These are phyloP conservation scores for Cataglyphis hispanica DNA, from an alignment of 1,140 invertebrate species.

Conservation along the genomic window DNA sequence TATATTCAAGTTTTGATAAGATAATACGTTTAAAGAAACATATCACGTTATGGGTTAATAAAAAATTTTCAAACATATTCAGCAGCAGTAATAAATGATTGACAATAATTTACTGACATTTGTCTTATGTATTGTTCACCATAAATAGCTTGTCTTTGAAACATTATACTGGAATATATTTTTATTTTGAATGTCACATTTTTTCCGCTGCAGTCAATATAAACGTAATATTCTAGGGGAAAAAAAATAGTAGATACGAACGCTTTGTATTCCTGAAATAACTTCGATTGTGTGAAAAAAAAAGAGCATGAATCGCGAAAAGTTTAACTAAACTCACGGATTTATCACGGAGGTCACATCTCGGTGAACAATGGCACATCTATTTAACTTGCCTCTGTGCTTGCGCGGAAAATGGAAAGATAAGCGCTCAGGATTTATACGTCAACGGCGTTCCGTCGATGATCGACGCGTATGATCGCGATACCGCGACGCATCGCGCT, in stretches of 20 bases:
- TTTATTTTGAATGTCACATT: background rate
- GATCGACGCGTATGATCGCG: slow-evolving; percentile 38
- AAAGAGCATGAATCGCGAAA: background rate
- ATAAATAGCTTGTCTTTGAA: too few species aligned
- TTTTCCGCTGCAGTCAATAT: background rate
- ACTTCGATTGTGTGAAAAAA: slow-evolving; percentile 9
- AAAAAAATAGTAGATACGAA: background rate
- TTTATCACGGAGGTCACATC: slow-evolving; percentile 47
- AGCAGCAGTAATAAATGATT: background rate
- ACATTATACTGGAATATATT: too few species aligned
- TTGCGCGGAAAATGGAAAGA: slow-evolving; percentile 61
- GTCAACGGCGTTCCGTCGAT: slow-evolving; percentile 57
- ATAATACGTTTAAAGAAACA: background rate
- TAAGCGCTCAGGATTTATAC: slow-evolving; percentile 59
- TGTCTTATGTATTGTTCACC: background rate
- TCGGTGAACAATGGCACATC: slow-evolving; percentile 44
- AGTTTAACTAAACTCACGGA: slow-evolving; percentile 43
- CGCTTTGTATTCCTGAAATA: background rate
- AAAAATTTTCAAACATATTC: background rate
- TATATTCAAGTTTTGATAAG: background rate
- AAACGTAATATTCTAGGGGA: slow-evolving; percentile 5
- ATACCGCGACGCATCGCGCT: slow-evolving; percentile 16
- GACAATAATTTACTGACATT: background rate
- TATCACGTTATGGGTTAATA: background rate
- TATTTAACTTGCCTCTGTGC: slow-evolving; percentile 59